Evolutionary conservation across 1,140 invertebrate species (phyloP), one percentile per base, ranked within the genome.

Genomic region (Holcopasites calliopsidis): DNA sequence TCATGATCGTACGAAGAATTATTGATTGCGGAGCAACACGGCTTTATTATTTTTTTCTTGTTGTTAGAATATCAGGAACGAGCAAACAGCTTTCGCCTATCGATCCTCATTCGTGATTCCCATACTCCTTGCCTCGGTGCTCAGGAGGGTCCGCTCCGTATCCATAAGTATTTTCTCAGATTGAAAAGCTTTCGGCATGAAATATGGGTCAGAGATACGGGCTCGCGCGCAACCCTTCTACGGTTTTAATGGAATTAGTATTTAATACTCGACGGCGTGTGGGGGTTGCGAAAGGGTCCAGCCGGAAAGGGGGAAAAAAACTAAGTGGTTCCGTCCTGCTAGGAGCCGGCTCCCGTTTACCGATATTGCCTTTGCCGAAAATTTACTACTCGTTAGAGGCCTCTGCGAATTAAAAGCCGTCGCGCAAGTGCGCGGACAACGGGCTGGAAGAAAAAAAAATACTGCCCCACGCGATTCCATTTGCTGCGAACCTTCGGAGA

Each of bases 201-300:
- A 88, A 90, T 91, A 92, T 90, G 90, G 88, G 89, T 90, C 88
- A 90, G 86, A 90, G 83, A 87, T 87, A 82, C 70, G 80, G 81
- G 73, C 81, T 74, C 88, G 76, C 54, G 28, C 60, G 60, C 90
- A 91, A 90, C 90, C 90, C 90, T 91, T 91, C 88, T 88, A 87
- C 84, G 84, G 85, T 66, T 91, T 91, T 91, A 91, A 91, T 91
- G 90, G 89, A 91, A 91, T 91, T 91, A 91, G 90, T 91, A 90
- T 91, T 91, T 91, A 91, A 91, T 91, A 90, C 81, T 58, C 86
- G 87, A 82, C 78, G 81, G 70, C 64, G 77, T 69, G 44, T 11
- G 76, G 73, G 76, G 69, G 49, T 64, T 68, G 73, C 71, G 84
- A 82, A 75, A 85, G 76, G 80, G 68, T 38, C 40, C 49, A 83